Conservation (phyloP, 2,113 vertebrate species). For the Marmota monax region DNA sequence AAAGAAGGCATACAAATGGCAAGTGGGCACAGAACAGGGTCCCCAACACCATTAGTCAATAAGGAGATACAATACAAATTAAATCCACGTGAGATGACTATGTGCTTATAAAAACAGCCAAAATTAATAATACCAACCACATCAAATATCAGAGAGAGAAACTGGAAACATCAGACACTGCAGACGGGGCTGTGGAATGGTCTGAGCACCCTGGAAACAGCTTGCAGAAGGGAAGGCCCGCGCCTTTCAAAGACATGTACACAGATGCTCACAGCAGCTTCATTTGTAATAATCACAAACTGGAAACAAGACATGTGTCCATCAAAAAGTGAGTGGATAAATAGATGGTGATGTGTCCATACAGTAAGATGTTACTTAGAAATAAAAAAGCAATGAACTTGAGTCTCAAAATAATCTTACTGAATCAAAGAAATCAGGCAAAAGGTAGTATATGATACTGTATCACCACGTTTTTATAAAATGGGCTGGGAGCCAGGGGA, state of each 20-base stretch:
- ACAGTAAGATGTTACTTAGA: background rate
- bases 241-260: background rate
- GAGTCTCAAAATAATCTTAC: background rate
- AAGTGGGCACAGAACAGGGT: background rate
- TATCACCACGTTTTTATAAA: background rate
- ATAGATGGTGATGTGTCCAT: background rate
- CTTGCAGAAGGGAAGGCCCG: background rate
- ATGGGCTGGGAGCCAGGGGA: background rate
- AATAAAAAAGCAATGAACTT: conserved; percentile 7
- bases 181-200: background rate
- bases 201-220: background rate
- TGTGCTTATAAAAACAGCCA: background rate
- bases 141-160: background rate
- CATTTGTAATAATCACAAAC: background rate
- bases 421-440: background rate
- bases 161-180: background rate
- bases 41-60: background rate
- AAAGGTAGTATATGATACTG: background rate
- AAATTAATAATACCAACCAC: background rate
- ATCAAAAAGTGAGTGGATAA: background rate
- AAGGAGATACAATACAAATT: background rate
- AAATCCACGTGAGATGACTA: background rate
- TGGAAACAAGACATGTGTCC: background rate
- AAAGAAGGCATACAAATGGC: background rate
- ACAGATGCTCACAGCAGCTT: background rate